Percentiles rank a stretch among this genome's conserved stretches.
phyloP scores from a whole-genome alignment of 2,888 invertebrate species.

The Dasypogon diadema region DNA sequence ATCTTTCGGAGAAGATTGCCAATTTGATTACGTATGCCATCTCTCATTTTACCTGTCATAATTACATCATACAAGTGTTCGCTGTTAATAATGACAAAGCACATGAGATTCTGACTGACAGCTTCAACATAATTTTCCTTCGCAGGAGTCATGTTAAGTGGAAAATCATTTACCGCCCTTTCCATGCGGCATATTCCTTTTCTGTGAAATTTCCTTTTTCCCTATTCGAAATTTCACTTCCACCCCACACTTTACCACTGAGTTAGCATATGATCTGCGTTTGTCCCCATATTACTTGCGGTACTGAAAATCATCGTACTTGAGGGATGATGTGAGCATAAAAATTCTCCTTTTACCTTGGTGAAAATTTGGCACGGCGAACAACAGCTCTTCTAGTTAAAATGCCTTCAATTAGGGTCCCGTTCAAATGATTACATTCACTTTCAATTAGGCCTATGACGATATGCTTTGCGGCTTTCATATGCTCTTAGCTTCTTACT shows the following conservation, averaged over 20 bases:
- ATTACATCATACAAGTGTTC: slow-evolving; percentile 4
- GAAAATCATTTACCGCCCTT: slow-evolving; percentile 9
- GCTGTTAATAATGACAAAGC: slow-evolving; percentile 19
- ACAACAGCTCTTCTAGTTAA: not conserved
- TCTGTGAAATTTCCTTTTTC: slow-evolving; percentile 17
- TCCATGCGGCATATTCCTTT: not conserved
- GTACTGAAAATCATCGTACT: not conserved
- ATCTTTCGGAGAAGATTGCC: not conserved
- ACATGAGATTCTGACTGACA: not conserved
- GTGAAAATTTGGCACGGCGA: not conserved
- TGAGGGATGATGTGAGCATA: slow-evolving; percentile 10
- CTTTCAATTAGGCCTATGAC: slow-evolving; percentile 29
- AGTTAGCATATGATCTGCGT: slow-evolving; percentile 13
- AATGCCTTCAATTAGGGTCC: slow-evolving; percentile 13
- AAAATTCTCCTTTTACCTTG: not conserved
- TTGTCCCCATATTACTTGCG: slow-evolving; percentile 18
- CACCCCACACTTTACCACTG: slow-evolving; percentile 6
- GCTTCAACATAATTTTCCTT: not conserved
- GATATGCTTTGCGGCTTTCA: slow-evolving; percentile 8
- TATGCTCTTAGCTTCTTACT: no score
- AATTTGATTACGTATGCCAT: not conserved
- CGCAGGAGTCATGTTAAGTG: no score
- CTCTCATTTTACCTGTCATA: not conserved
- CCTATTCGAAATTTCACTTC: slow-evolving; percentile 15
- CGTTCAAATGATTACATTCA: slow-evolving; percentile 16